A percentile compares a stretch with the other conserved stretches of the same genome.
Conservation (phyloP, 2,888 invertebrate genomes). For the Nomada flava region DNA sequence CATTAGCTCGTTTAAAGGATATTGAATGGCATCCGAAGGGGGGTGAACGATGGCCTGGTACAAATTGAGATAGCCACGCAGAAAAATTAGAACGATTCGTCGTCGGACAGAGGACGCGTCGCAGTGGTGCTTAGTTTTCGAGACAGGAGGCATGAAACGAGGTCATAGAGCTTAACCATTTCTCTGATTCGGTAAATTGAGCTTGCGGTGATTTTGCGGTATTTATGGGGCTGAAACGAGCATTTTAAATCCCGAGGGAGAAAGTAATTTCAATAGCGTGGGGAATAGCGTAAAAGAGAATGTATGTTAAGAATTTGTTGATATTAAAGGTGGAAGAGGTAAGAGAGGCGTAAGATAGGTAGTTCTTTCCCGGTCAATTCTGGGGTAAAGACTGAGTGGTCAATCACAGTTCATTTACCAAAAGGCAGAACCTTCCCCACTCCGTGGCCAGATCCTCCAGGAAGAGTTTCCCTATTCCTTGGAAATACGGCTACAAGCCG, state of each 20-base stretch:
- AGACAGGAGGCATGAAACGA: background rate
- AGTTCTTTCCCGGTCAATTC: too few relatives aligned
- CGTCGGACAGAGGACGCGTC: background rate
- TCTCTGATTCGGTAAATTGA: background rate
- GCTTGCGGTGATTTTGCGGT: background rate
- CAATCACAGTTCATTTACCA: too few relatives aligned
- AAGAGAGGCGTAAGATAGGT: too few relatives aligned
- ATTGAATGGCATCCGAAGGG: background rate
- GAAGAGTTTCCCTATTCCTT: too few relatives aligned
- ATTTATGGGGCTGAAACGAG: background rate
- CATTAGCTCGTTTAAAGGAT: constrained; percentile 12
- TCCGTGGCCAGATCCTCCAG: too few relatives aligned
- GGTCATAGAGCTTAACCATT: background rate
- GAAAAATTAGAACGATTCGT: constrained; percentile 8
- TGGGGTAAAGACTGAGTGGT: too few relatives aligned
- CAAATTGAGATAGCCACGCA: constrained; percentile 9
- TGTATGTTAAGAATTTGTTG: too few relatives aligned
- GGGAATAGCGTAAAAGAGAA: background rate
- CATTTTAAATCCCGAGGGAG: background rate
- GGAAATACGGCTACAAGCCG: too few relatives aligned
- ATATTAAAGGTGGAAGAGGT: too few relatives aligned
- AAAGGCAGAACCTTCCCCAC: too few relatives aligned
- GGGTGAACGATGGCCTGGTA: background rate
- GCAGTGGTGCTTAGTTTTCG: constrained; percentile 1
- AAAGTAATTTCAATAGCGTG: background rate